Base-by-base conservation (phyloP, 2,113 vertebrate species). In the Daphoenositta chrysoptera region DNA sequence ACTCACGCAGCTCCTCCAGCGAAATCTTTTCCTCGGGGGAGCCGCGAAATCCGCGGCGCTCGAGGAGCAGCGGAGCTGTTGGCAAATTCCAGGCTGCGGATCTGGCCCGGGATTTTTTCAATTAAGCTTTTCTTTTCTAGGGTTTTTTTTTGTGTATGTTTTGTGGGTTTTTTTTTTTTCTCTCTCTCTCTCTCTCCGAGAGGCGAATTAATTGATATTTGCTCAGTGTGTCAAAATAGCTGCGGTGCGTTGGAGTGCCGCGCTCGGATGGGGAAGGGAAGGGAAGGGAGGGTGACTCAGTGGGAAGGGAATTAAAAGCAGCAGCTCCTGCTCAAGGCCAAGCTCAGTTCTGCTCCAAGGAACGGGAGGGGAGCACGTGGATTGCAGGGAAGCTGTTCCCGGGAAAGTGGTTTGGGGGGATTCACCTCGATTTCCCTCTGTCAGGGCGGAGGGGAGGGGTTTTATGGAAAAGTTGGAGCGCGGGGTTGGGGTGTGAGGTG, bases 201-300 rank as follows among this genome's bases (percentile, higher is more conserved):
- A 83, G 44, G 45, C 6, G 86, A 92, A 88, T 97, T 94, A 95
- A 96, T 93, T 96, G 96, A 88, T 96, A 96, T 97, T 97, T 96
- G 95, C 94, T 95, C 18, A 63, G 88, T 13, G 82, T 90, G 90
- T 96, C 91, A 95, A 97, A 97, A 96, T 90, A 95, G 96, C 94
- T 96, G 30, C 5, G 44, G 58, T 33, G 93, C 90, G 90, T 96
- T 93, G 95, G 94, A 95, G 90, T 73, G 53, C 81, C 51, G 17
- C n/a, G 30, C n/a, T 56, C 70, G 80, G 90, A 83, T 33, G 19
- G n/a, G 89, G 92, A 79, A 54, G 31, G 75, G 53, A 31, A 68
- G 39, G 61, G 61, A 64, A 40, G 89, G 73, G 84, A 30, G 40
- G 72, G 39, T 92, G 91, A 97, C 80, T 94, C 95, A 95, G 87